Evolutionary conservation across 2,888 invertebrate species (phyloP).

Genomic region (Synanthedon tipuliformis): DNA sequence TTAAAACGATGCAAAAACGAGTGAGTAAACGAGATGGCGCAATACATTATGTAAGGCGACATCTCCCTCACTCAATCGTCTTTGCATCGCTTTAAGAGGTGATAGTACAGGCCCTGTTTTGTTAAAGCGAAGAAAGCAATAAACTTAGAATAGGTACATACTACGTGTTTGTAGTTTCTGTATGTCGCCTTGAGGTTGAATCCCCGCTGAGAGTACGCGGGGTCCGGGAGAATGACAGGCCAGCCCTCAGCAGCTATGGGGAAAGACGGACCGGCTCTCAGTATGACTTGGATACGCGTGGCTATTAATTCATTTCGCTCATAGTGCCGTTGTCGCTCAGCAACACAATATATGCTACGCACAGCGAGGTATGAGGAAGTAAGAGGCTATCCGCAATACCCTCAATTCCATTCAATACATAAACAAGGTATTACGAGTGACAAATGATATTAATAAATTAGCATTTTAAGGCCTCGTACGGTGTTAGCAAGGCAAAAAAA

Average conservation of each 20-base stretch:
- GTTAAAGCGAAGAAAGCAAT: too few relatives aligned
- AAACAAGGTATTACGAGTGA: background rate
- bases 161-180: slow-evolving; percentile 42
- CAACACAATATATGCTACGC: background rate
- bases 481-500: background rate
- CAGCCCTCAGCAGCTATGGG: slow-evolving; percentile 54
- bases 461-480: background rate
- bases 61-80: too few relatives aligned
- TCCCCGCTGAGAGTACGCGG: slow-evolving; percentile 40
- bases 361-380: background rate
- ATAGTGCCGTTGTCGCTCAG: background rate
- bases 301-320: slow-evolving; percentile 2
- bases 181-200: slow-evolving; percentile 2
- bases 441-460: background rate
- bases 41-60: too few relatives aligned
- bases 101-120: too few relatives aligned
- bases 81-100: too few relatives aligned
- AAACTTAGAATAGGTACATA: slow-evolving; percentile 32
- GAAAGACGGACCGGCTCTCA: slow-evolving; percentile 29
- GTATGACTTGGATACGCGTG: slow-evolving; percentile 8
- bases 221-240: slow-evolving; percentile 52
- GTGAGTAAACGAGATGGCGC: too few relatives aligned
- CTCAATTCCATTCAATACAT: background rate
- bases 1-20: too few relatives aligned
- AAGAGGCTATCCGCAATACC: background rate